These are phyloP conservation scores for Henricia sp. DNA, from an alignment of 53 echinoderm and acorn worm species.

Conservation along the genomic window DNA sequence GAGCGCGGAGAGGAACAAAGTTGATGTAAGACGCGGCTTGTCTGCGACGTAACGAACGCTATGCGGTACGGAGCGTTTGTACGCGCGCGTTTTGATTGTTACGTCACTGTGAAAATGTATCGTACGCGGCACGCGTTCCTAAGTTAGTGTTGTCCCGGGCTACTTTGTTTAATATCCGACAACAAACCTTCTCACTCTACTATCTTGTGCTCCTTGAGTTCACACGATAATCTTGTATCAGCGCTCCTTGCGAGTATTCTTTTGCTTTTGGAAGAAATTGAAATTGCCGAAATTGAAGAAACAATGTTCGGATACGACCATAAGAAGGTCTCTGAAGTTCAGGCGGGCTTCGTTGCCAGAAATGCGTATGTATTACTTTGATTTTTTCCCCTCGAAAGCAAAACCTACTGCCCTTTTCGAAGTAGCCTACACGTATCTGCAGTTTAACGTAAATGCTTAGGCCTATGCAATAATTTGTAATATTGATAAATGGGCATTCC, in stretches of 20 bases:
- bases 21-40: too few species aligned
- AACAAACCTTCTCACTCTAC: not conserved
- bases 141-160: not conserved
- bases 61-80: too few species aligned
- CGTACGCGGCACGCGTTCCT: not conserved
- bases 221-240: not conserved
- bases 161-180: not conserved
- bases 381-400: not conserved
- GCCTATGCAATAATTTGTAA: too few species aligned
- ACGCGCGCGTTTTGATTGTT: slow-evolving; percentile 6
- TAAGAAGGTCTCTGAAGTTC: not conserved
- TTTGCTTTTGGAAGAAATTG: too few species aligned
- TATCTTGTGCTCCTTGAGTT: slow-evolving; percentile 10
- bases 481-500: too few species aligned
- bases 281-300: not conserved
- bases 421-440: not conserved
- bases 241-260: not conserved
- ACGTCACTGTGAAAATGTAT: not conserved
- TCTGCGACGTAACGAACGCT: too few species aligned
- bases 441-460: too few species aligned
- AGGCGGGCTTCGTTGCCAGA: not conserved
- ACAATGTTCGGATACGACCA: slow-evolving; percentile 5
- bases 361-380: not conserved
- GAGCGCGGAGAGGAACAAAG: too few species aligned
- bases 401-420: not conserved